A percentile compares a stretch with the other conserved stretches of the same genome.
Evolutionary conservation across 92 coral and sea anemone species (phyloP).

Genomic region (Parazoanthus atlanticus): DNA sequence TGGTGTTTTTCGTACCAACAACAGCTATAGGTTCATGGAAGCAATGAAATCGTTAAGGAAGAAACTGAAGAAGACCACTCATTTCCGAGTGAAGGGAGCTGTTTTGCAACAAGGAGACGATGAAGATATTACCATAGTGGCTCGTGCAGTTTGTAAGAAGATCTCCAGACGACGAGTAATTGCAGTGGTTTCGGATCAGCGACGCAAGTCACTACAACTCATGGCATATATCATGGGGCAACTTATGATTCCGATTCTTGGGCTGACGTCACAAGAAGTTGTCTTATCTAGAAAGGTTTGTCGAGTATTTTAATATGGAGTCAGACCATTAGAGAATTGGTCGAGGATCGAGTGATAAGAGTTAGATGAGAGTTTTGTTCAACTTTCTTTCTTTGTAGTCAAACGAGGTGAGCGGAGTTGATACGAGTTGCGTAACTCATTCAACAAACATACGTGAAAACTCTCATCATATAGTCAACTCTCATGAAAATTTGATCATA

Average conservation of each 20-base stretch:
- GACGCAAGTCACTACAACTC: neutral
- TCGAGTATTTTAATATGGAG: neutral
- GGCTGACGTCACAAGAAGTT: neutral
- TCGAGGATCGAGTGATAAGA: neutral
- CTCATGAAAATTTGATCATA: neutral
- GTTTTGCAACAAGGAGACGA: neutral
- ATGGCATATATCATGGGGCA: neutral
- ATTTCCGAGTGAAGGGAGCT: neutral
- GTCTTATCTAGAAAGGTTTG: constrained; percentile 20
- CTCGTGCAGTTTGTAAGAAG: neutral
- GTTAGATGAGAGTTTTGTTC: neutral
- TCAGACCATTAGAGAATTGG: too few species aligned
- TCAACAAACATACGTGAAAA: neutral
- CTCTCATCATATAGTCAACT: neutral
- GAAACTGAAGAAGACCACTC: neutral
- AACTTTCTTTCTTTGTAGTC: neutral
- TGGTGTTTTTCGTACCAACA: neutral
- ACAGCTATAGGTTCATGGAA: neutral
- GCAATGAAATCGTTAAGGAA: neutral
- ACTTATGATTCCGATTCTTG: neutral
- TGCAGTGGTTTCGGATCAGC: constrained; percentile 4
- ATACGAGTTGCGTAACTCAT: neutral
- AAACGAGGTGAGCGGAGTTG: neutral
- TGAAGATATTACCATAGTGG: neutral
- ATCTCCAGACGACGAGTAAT: neutral